Percentiles rank a stretch among this genome's conserved stretches.
These are phyloP conservation scores for Epinephelus moara DNA, from an alignment of 2,113 vertebrate genomes.

Conservation along the genomic window DNA sequence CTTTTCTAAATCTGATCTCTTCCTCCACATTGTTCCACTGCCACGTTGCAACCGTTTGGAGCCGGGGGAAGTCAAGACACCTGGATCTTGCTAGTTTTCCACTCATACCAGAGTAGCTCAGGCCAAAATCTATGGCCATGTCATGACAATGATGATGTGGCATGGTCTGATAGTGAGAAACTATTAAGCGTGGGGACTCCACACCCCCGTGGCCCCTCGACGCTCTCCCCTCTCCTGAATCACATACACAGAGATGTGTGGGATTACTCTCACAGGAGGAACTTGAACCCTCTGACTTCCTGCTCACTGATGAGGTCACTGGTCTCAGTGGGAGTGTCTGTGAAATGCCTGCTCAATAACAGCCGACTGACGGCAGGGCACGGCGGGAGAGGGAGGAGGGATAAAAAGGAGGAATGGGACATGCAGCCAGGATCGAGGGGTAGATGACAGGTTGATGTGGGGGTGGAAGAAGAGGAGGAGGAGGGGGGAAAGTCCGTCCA, in stretches of 20 bases:
- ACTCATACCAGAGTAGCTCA: constrained; percentile 18
- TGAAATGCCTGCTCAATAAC: constrained; percentile 81
- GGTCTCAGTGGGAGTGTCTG: constrained; percentile 84
- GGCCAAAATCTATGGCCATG: constrained; percentile 20
- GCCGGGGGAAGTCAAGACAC: constrained; percentile 65
- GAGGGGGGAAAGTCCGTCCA: constrained; percentile 16
- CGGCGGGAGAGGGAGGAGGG: constrained; percentile 38
- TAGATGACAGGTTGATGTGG: constrained; percentile 66
- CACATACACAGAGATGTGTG: constrained; percentile 80
- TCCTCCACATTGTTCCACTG: constrained; percentile 77
- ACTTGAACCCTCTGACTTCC: constrained; percentile 86
- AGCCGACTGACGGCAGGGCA: constrained; percentile 63
- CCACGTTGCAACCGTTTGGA: constrained; percentile 50
- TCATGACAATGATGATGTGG: constrained; percentile 71
- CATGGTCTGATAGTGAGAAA: constrained; percentile 72
- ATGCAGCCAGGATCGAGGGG: constrained; percentile 32
- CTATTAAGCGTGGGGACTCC: constrained; percentile 56
- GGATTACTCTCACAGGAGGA: constrained; percentile 84
- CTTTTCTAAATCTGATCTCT: constrained; percentile 57
- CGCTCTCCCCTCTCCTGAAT: constrained; percentile 55
- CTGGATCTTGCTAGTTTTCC: constrained; percentile 64
- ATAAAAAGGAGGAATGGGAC: constrained; percentile 32
- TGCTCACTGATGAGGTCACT: constrained; percentile 86
- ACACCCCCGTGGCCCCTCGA: constrained; percentile 62
- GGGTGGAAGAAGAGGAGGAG: constrained; percentile 9